Base-by-base conservation (phyloP, 2,113 vertebrate genomes). In the Thunnus maccoyii region DNA sequence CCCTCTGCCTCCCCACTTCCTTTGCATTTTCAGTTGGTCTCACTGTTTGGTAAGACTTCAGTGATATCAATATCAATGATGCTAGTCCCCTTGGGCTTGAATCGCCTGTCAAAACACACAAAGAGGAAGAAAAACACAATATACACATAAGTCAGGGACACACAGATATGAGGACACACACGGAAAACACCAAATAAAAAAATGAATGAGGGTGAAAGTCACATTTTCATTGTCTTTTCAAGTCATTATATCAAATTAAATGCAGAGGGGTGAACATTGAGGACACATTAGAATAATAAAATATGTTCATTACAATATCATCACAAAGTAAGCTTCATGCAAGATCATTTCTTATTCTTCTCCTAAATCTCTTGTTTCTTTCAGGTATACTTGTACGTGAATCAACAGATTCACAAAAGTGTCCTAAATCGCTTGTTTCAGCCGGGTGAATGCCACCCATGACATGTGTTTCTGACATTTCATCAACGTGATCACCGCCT, bases 21-120 rank as follows among this genome's bases (percentile, higher is more conserved):
- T 89, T 89, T 87, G 94, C 92, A 95, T 65, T 75, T 81, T 89
- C 73, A 90, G 65, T 87, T 47, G 16, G 51, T 48, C 2, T 67
- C 2, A 1, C 22, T 41, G 68, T 70, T 80, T 64, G 69, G 67
- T 51, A 30, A 22, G n/a, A 27, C 16, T 85, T 92, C 91, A 72
- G 92, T 93, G 78, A 90, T 91, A 73, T 91, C 89, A 86, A 93
- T 92, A 20, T 93, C 83, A 70, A 94, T 91, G 78, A 94, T 89
- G 86, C 89, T 15, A 1, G 78, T 82, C 78, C 68, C 92, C 76
- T 80, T 93, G 62, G 93, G 91, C 47, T 85, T 32, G 80, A 89
- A 93, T 64, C 91, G 82, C 80, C 92, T 94, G 78, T 25, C 15
- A 85, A 86, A 65, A 73, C 20, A 85, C 7, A 8, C 50, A 65